Evolutionary conservation across 2,888 invertebrate species (phyloP), one percentile per base, ranked within the genome.

Genomic region (Ecliptopera silaceata): DNA sequence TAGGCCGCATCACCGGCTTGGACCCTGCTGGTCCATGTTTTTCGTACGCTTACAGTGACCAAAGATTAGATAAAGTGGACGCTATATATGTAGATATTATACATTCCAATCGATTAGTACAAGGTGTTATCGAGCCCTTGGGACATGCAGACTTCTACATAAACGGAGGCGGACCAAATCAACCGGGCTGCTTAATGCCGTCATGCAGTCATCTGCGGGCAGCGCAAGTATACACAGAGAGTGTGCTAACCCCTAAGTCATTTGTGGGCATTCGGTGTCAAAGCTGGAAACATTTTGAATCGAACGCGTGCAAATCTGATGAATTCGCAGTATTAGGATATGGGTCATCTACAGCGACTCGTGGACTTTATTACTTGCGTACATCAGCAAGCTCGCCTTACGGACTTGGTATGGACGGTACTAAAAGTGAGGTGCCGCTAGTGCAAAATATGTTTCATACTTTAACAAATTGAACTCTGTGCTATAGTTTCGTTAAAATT

Each of bases 61-160:
- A 88, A 63, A 81, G 91, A 59, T 67, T 92, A 36, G 89, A 91
- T 61, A 82, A 80, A 75, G 72, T 77, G 26, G 92, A 92, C 55
- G 92, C 92, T 5, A 63, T 61, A 10, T 92, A 88, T 89, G 69
- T 92, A 75, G 80, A 92, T 63, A 82, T 92, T 8, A 65, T 92
- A 44, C 92, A 92, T 67, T 86, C 91, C 4, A 92, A 92, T 66
- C 75, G 83, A 69, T 74, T 91, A 59, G 67, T 92, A 17, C 91
- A 91, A 78, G 92, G 92, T 41, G 82, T 89, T 6, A 81, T 88
- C 2, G 91, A 91, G 65, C 86, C 93, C 6, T 82, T 95, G 60
- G 95, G 95, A 0, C 95, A 95, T 79, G 94, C 93, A 1, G 95
- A 95, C 77, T 95, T 95, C 78, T 95, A 94, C 85, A 94, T 95